Evolutionary conservation across 92 coral and sea anemone genomes (phyloP).

Genomic region (Palythoa grandiflora): DNA sequence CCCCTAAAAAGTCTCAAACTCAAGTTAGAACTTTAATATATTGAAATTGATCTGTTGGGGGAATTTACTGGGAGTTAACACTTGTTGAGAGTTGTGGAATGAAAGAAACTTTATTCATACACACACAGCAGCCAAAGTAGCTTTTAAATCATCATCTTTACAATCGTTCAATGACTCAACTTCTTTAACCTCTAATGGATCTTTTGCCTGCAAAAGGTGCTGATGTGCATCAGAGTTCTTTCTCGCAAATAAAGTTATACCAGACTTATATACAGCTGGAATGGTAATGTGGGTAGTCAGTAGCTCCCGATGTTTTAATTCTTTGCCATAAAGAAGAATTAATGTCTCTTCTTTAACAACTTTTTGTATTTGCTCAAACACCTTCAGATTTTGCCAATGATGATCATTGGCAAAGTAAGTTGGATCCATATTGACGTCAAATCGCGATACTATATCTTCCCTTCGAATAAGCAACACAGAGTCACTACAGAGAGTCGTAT

Average conservation of each 20-base stretch:
- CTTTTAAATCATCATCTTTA: neutral
- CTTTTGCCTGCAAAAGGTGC: slow-evolving; percentile 49
- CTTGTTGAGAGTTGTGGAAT: too few relatives aligned
- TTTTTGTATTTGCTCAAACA: slow-evolving; percentile 70
- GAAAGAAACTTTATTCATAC: neutral
- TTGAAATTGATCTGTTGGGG: too few relatives aligned
- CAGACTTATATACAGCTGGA: slow-evolving; percentile 85
- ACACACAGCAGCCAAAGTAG: neutral
- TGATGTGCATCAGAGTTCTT: slow-evolving; percentile 59
- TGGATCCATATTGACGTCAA: slow-evolving; percentile 63
- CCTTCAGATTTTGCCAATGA: slow-evolving; percentile 67
- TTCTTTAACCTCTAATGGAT: slow-evolving; percentile 51
- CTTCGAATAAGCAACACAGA: slow-evolving; percentile 76
- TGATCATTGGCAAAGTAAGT: slow-evolving; percentile 34
- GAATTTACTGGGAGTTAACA: too few relatives aligned
- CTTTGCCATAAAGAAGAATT: slow-evolving; percentile 70
- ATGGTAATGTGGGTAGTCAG: slow-evolving; percentile 65
- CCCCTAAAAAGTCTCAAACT: too few relatives aligned
- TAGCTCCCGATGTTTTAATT: slow-evolving; percentile 69
- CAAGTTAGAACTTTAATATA: too few relatives aligned
- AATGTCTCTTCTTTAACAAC: slow-evolving; percentile 75
- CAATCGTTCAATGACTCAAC: neutral
- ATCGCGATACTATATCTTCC: slow-evolving; percentile 70
- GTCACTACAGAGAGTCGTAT: slow-evolving; percentile 73
- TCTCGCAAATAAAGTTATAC: slow-evolving; percentile 75